Evolutionary conservation across 2,113 vertebrate genomes (phyloP).

Genomic region (Phocoena sinus): DNA sequence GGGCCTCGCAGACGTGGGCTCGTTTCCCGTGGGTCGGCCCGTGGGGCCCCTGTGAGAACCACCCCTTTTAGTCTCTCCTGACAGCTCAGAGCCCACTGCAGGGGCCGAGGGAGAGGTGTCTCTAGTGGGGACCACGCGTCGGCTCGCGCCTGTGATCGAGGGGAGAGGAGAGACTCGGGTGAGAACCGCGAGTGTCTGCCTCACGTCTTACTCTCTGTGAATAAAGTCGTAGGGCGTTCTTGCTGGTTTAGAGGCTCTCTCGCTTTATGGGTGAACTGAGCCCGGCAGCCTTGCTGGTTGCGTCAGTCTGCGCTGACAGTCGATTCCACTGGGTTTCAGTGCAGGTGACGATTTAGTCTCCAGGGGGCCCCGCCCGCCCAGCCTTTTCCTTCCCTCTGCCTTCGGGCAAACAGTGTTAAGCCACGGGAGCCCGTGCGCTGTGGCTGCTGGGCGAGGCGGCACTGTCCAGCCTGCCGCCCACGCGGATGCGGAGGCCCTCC

Average conservation of each 20-base stretch:
- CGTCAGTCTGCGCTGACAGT: not conserved
- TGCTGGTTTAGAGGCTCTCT: rapidly evolving
- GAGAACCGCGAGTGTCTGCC: too few relatives aligned
- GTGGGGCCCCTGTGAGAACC: not conserved
- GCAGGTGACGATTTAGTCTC: rapidly evolving
- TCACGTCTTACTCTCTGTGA: rapidly evolving
- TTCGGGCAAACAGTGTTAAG: rapidly evolving
- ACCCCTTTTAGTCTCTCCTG: not conserved
- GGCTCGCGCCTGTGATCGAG: not conserved
- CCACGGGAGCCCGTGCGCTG: rapidly evolving
- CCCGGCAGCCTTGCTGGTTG: rapidly evolving
- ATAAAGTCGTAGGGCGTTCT: rapidly evolving
- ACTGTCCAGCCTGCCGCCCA: not conserved
- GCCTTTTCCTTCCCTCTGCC: not conserved
- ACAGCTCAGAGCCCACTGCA: not conserved
- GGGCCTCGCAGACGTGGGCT: rapidly evolving
- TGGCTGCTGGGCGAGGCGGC: not conserved
- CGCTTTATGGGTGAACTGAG: rapidly evolving
- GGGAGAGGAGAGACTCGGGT: not conserved
- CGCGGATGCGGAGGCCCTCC: too few relatives aligned
- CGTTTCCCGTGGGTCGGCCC: not conserved
- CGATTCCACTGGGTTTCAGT: not conserved
- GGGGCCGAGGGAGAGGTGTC: not conserved
- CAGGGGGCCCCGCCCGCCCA: not conserved
- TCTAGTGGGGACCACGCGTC: too few relatives aligned